Base-by-base conservation (phyloP, 2,113 vertebrate genomes). In the Catharus minimus region DNA sequence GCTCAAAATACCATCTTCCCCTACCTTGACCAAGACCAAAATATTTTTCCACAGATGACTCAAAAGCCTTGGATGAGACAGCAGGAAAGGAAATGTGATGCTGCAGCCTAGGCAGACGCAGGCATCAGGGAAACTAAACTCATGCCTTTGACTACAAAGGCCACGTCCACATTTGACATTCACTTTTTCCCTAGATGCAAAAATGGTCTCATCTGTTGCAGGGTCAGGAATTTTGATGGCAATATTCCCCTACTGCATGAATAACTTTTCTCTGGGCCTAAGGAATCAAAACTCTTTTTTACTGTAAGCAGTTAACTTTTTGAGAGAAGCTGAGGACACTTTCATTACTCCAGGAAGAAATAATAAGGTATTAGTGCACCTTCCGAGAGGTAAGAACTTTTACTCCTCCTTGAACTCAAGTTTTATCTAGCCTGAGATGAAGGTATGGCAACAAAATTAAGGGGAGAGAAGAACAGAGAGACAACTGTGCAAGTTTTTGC, bases 141-240 rank as follows among this genome's bases (percentile, higher is more conserved):
- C 13, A 17, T 5, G 23, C 15, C 32, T 66, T 91, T 21, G 30
- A 39, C 86, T 52, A 39, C 14, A 24, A 46, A 36, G 22, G 38
- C 19, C 10, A 13, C 41, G 80, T 58, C 14, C 27, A 49, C 15
- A 41, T 87, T 33, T 41, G 32, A 69, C 15, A 46, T 41, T 62
- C 2, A 2, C 22, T 16, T 12, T 17, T 46, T 41, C 1, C 0
- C 32, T 32, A 20, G 14, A 16, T 16, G 7, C 7, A 38, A 75
- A 78, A 76, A 74, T 3, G 12, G 36, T 30, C 11, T 55, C 39
- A 88, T 38, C 27, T 46, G 8, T 64, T 13, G 4, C 10, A 55
- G 15, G 11, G 28, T 53, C 26, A 76, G 49, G 32, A 58, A 80
- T 67, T 49, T 66, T 66, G 17, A 62, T 1, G 2, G 20, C 36